Evolutionary conservation across 2,113 vertebrate species (phyloP).

Genomic region (Myotis yumanensis): DNA sequence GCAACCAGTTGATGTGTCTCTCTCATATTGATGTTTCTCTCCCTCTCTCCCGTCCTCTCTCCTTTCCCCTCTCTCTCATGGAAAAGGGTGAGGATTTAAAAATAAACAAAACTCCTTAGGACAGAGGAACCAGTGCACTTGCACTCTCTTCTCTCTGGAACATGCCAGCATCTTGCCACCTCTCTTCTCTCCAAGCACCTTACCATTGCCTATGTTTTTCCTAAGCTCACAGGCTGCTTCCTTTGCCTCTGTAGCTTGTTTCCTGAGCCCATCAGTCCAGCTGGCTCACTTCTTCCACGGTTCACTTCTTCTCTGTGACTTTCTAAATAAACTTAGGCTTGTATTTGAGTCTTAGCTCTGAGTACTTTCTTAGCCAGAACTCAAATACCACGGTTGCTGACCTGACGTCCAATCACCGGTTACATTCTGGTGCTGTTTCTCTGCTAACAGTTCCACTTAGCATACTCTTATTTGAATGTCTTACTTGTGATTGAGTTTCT

Average conservation of each 20-base stretch:
- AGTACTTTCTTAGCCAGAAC: neutral
- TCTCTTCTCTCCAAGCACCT: neutral
- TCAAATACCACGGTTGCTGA: neutral
- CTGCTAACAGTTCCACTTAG: neutral
- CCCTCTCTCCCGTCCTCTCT: neutral
- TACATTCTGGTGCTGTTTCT: neutral
- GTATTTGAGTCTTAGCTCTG: neutral
- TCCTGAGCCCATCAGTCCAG: neutral
- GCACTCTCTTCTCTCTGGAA: no score
- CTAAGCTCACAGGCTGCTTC: neutral
- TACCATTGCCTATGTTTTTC: neutral
- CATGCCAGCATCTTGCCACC: neutral
- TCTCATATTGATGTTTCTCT: neutral
- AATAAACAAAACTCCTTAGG: no score
- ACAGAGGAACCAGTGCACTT: no score
- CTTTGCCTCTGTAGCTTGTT: neutral
- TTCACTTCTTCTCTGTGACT: neutral
- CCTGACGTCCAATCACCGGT: neutral
- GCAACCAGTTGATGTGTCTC: neutral
- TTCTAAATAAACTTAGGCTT: neutral
- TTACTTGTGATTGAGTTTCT: slow-evolving; percentile 22
- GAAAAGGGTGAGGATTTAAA: no score
- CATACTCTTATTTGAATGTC: neutral
- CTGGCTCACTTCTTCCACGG: neutral
- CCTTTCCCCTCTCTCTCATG: no score